Base-by-base conservation (phyloP, 2,888 invertebrate species). In the Lithophane leautieri region DNA sequence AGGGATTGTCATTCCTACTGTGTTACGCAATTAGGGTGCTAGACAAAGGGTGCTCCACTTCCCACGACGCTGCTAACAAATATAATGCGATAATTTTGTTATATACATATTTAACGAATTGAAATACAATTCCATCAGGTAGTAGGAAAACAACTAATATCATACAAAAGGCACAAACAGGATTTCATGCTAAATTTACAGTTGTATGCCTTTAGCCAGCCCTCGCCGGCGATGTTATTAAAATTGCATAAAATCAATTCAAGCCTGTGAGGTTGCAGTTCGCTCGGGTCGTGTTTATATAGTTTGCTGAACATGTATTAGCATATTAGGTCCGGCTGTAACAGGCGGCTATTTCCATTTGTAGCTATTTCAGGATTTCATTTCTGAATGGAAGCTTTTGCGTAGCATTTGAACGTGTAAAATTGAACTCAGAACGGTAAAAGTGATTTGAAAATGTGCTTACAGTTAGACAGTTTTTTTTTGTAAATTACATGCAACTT, bases 181-280 rank as follows among this genome's bases (percentile, higher is more conserved):
- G 42, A 52, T 67, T 70, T 70, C 47, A 11, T 78, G 34, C 34
- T 22, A 62, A 58, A 34, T 78, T 73, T 60, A 68, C 50, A 60
- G 73, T 77, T 68, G 54, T 65, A 58, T 50, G 63, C 71, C 56
- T 58, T 58, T 54, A 60, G 47, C 44, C 44, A 54, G 50, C 62
- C 73, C 65, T 77, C 71, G 34, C 70, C 28, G 50, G 73, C 71
- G 47, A 66, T 71, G 54, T 79, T 69, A 82, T 90, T 68, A 74
- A 78, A 77, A 72, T 77, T 79, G 79, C 65, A 82, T 82, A 79
- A 75, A 83, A 79, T 82, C 78, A 81, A 72, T 81, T 81, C 80
- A 67, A 72, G 78, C 60, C 54, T 66, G 52, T 65, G 52, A 78
- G 68, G 82, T 77, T 68, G 72, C 82, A 67, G 73, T 52, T 70